Evolutionary conservation across 2,113 vertebrate species (phyloP), one percentile per base, ranked within the genome.

Genomic region (Muntiacus muntjak): DNA sequence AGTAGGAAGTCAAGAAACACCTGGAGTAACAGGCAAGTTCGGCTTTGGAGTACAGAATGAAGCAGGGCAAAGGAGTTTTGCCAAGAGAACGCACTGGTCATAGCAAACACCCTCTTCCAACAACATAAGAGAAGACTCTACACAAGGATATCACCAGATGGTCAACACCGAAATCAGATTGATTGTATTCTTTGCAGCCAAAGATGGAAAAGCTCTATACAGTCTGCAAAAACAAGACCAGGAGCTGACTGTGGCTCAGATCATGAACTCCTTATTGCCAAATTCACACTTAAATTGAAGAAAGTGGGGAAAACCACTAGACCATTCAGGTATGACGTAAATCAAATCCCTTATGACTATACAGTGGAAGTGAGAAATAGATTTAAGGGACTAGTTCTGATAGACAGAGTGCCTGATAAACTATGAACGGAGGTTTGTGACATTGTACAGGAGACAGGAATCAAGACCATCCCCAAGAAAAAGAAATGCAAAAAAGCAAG

Each of bases 371-470:
- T 67, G 33, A 67, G 16, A 67, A 67, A n/a, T 67, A 36, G 62
- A 67, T 67, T 67, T n/a, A n/a, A 67, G 33, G 64, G 64, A 19
- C 64, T 19, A 36, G 33, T 21, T 67, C 64, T 67, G 33, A 67
- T 67, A 36, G 60, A 64, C 30, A 64, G 64, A 67, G 8, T 36
- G 64, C 33, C 33, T 67, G 1, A 36, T 36, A 17, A 67, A 36
- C 64, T 36, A 5, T 67, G 33, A 8, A 67, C 0, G 1, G 33
- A 67, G 33, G 15, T 67, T n/a, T 4, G 2, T 67, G 33, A 9
- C 62, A 9, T 19, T 67, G 62, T 67, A 67, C 16, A 67, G 62
- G 62, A 67, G 62, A n/a, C 62, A 67, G 62, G 16, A 9, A 19
- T n/a, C 62, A n/a, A 67, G 62, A n/a, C 62, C 62, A 17, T 64